phyloP scores from a whole-genome alignment of 2,113 vertebrate species.

The Nesoenas mayeri region DNA sequence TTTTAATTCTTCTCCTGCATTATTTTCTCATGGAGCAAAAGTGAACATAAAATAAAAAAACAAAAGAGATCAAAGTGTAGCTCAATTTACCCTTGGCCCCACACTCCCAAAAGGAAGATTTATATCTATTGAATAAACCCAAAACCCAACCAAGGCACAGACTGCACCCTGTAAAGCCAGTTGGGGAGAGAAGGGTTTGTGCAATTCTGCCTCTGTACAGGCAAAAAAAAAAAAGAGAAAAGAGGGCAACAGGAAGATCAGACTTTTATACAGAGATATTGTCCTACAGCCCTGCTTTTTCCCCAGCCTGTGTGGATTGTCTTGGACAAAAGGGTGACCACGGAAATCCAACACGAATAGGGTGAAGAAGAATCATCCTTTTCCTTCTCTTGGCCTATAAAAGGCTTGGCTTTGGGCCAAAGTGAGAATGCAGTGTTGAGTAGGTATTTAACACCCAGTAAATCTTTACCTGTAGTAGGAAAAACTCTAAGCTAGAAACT shows the following conservation, averaged over 20 bases:
- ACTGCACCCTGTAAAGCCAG: neutral
- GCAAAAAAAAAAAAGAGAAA: neutral
- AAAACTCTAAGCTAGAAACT: neutral
- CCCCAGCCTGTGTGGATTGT: rapidly evolving
- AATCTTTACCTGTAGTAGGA: slow-evolving; percentile 32
- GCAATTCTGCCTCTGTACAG: neutral
- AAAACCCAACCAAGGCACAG: neutral
- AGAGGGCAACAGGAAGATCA: neutral
- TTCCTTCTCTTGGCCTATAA: neutral
- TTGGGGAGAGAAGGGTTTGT: neutral
- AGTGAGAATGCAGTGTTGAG: neutral
- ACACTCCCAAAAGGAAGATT: neutral
- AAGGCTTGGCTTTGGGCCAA: neutral
- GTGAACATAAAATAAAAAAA: neutral
- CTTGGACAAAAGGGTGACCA: neutral
- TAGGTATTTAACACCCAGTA: neutral
- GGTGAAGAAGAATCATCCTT: neutral
- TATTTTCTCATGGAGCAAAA: neutral
- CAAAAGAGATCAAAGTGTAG: rapidly evolving
- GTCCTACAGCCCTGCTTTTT: neutral
- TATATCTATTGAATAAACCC: neutral
- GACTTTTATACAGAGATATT: neutral
- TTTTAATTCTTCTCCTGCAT: neutral
- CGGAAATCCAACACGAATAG: neutral
- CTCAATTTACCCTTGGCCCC: neutral